phyloP scores from a whole-genome alignment of 2,113 vertebrate species.

The Salvator merianae region DNA sequence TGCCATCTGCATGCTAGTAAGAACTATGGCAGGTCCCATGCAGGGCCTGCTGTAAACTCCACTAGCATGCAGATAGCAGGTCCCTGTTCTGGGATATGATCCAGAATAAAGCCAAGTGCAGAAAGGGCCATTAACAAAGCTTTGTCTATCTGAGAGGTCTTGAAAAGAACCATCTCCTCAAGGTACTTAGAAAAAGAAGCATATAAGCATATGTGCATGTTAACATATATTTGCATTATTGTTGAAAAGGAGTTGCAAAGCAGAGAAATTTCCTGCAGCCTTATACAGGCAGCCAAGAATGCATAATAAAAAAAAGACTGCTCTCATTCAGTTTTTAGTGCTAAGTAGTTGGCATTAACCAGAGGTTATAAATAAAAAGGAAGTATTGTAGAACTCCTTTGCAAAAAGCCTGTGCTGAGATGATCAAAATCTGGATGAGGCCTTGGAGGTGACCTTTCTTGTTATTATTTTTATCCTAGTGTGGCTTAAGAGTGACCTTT shows the following conservation, averaged over 20 bases:
- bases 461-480: rapidly evolving
- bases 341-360: conserved; percentile 48
- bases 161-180: conserved; percentile 40
- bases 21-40: too few species aligned
- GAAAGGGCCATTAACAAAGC: too few species aligned
- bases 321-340: conserved; percentile 36
- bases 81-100: too few species aligned
- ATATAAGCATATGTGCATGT: conserved; percentile 2
- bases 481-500: not conserved
- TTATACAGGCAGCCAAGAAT: conserved; percentile 48
- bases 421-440: not conserved
- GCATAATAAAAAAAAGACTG: conserved; percentile 39
- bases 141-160: conserved; percentile 41
- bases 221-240: not conserved
- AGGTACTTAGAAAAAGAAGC: not conserved
- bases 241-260: conserved; percentile 34
- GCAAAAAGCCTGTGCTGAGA: not conserved
- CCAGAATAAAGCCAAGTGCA: too few species aligned
- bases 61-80: too few species aligned
- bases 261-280: conserved; percentile 58
- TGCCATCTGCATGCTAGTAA: too few species aligned
- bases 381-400: rapidly evolving
- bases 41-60: too few species aligned
- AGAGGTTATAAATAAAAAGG: not conserved
- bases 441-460: not conserved